Conservation (phyloP, 2,888 invertebrate species). For the Sturmia bella region DNA sequence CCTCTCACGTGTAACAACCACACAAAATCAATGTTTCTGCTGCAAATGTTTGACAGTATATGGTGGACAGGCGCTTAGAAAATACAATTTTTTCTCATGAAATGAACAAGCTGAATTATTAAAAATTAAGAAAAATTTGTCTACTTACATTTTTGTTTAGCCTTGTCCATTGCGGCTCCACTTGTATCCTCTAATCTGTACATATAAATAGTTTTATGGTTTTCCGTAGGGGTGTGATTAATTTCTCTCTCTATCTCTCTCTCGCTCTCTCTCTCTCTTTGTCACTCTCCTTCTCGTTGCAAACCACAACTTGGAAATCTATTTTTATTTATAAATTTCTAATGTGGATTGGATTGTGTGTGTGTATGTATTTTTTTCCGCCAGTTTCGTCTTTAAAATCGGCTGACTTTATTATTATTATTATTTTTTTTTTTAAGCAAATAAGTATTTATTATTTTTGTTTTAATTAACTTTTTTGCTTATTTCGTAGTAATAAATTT, state of each 20-base stretch:
- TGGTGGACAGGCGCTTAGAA: too few species aligned
- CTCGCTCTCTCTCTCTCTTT: too few species aligned
- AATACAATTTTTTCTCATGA: not conserved
- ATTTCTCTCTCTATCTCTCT: too few species aligned
- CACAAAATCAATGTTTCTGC: too few species aligned
- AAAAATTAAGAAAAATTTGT: not conserved
- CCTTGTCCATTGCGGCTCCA: conserved; percentile 81
- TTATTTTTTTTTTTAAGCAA: not conserved
- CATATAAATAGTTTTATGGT: conserved; percentile 75
- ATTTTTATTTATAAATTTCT: conserved; percentile 37
- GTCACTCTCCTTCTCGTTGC: not conserved
- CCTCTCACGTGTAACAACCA: too few species aligned
- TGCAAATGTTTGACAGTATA: too few species aligned
- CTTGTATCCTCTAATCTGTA: conserved; percentile 81
- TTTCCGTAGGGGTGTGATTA: conserved; percentile 43
- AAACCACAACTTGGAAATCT: conserved; percentile 50
- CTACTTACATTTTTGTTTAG: conserved; percentile 81
- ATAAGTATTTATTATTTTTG: not conserved
- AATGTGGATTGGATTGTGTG: not conserved
- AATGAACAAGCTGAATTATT: not conserved
- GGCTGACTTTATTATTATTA: conserved; percentile 15
- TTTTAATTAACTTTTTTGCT: not conserved
- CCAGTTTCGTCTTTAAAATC: not conserved
- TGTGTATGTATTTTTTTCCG: conserved; percentile 16
- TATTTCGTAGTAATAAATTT: conserved; percentile 32